phyloP scores from a whole-genome alignment of 2,113 vertebrate genomes.

The Indicator maculatus region DNA sequence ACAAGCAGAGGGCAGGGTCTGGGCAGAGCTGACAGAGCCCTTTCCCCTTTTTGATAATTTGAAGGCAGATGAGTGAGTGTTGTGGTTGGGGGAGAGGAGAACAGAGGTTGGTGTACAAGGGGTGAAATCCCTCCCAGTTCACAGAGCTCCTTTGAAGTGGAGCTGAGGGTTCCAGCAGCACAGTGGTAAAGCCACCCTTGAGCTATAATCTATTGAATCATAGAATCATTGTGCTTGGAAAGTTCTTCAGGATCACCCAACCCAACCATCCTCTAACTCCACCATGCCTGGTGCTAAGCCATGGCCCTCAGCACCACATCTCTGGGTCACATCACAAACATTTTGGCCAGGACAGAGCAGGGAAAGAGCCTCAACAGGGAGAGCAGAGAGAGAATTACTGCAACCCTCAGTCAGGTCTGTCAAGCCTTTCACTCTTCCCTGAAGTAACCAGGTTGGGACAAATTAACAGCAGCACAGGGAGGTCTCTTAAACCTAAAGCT shows the following conservation, averaged over 20 bases:
- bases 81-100: background rate
- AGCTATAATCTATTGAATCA: too few species aligned
- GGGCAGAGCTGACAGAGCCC: background rate
- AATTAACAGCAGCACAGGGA: rapidly evolving
- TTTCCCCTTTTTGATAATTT: too few species aligned
- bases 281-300: too few species aligned
- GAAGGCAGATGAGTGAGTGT: background rate
- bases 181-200: rapidly evolving
- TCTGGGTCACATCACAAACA: too few species aligned
- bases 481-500: too few species aligned
- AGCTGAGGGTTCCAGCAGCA: rapidly evolving
- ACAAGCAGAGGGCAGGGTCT: background rate
- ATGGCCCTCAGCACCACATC: too few species aligned
- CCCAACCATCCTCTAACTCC: too few species aligned
- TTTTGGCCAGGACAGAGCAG: background rate
- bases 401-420: rapidly evolving
- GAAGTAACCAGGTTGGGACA: background rate
- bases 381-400: rapidly evolving
- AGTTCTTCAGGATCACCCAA: too few species aligned
- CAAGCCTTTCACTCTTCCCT: rapidly evolving
- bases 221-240: too few species aligned
- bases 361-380: background rate
- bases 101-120: too few species aligned
- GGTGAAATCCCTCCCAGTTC: rapidly evolving
- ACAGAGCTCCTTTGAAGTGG: background rate